Base-by-base conservation (phyloP, 2,888 invertebrate genomes). In the Watsonalla cultraria region DNA sequence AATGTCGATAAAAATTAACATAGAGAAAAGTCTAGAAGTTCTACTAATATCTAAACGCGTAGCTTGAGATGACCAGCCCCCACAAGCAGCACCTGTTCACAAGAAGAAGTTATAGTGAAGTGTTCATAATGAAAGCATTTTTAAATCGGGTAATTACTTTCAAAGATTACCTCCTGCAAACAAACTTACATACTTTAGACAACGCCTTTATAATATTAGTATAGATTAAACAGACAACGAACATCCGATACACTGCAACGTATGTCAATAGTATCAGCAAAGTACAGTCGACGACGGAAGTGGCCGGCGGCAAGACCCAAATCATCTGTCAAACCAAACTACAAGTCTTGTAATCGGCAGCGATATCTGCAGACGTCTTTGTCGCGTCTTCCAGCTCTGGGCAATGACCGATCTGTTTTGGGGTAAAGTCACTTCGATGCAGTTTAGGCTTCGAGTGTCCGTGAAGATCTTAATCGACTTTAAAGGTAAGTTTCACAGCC, bases 311-410 rank as follows among this genome's bases (percentile, higher is more conserved):
- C 66, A 57, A 77, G 80, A 90, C 90, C 90, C 88, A 86, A 88
- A 89, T 90, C 90, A 90, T 74, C 78, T 90, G 90, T 90, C 90
- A 86, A 84, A 84, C 68, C 74, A 60, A 64, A 70, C 76, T 63
- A 56, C 68, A 65, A 80, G 81, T 76, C 80, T 80, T 82, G 74
- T 80, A 82, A 86, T 86, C 83, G 74, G 67, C 54, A 62, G 58
- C 68, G 70, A 69, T 78, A 86, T 86, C 86, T 78, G 69, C 76
- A 81, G 85, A 84, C 86, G 67, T 86, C 87, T 84, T 86, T 87
- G 88, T 85, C 77, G 70, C 57, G 72, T 79, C 78, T 83, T 82
- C 83, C 78, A 81, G 82, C 79, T 80, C 59, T 72, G 56, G 71
- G 75, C 78, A 79, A 74, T 74, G 78, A 73, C 72, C 72, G 78